Base-by-base conservation (phyloP, 2,888 invertebrate genomes). In the Pocota personata region DNA sequence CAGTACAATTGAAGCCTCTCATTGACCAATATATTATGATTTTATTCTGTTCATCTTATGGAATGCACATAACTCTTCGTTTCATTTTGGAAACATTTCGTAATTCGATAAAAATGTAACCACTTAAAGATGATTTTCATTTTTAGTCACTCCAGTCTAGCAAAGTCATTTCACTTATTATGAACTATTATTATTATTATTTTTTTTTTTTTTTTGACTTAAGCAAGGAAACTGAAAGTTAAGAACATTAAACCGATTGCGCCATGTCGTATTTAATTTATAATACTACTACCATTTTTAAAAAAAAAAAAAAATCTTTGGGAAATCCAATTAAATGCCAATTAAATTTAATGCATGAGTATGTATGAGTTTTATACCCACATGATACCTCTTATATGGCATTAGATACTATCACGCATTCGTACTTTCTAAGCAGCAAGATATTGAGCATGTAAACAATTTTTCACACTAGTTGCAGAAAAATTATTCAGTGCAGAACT, bases 401-500 rank as follows among this genome's bases (percentile, higher is more conserved):
- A 30, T 6, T 8, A 32, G 57, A 71, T 71, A 58, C 2, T 50
- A 58, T 48, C 72, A 72, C 72, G 60, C 71, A 50, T 32, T 32
- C 21, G 46, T 57, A 72, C 80, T 80, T 80, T 80, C 73, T 67
- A 60, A 60, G 50, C 73, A 80, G 30, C 16, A 10, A 48, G 24
- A 58, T 8, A 32, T 12, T 43, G 32, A 76, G 24, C 57, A 16
- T 58, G 55, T 58, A 50, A 43, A 43, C 19, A 60, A 50, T 57
- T 24, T 50, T 72, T 57, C 57, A 72, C 48, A 79, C 57, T 71
- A 19, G 37, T 58, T 73, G 79, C 66, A 79, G 79, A 66, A 14
- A 50, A 35, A 72, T 67, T 73, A 67, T 73, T 73, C 46, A 73
- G 80, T 73, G 80, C 80, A 80, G 58, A 80, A 80, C 80, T 32